Evolutionary conservation across 2,797 vertebrate species (phyloP), one percentile per base, ranked within the genome.

Genomic region (Novumbra hubbsi): DNA sequence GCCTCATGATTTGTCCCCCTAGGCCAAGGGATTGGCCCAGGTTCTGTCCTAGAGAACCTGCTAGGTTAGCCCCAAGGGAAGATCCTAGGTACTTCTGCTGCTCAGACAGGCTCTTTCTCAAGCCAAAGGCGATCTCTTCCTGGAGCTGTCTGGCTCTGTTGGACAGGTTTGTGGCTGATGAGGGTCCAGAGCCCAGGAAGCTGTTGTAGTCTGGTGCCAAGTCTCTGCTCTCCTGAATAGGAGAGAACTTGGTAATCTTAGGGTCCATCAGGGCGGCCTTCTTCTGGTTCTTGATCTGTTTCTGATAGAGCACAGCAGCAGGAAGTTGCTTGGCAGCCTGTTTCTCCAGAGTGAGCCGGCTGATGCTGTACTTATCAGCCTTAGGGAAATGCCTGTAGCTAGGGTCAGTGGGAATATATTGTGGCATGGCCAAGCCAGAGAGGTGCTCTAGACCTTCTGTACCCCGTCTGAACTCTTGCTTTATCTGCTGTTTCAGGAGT

Each of bases 271-370:
- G 79, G 76, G 95, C 90, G 75, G 95, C 91, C 81, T 98, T 99
- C 92, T 98, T 99, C 55, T 60, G 55, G 84, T 96, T 97, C 83
- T 99, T 99, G 76, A 96, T 94, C 76, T 99, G 98, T 88, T 99
- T 98, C 85, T 99, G 97, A 84, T 98, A 98, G 70, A 99, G 94
- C 66, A 98, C 95, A 50, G 97, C 95, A 34, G 96, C 94, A 73
- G 96, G 96, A 0, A 99, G 93, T 87, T 99, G 98, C 80, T 99
- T 99, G 84, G 98, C 98, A 75, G 98, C 98, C 83, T 99, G 98
- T 76, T 99, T 99, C 92, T 99, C 98, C 78, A 99, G 94, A 50
- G 98, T 99, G 15, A 99, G 95, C 74, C 98, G 94, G 77, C 98
- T 94, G 71, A 99, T 99, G 87, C 97, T 99, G 21, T 99, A 99